These are phyloP conservation scores for Deilephila porcellus DNA, from an alignment of 2,888 invertebrate genomes.

Conservation along the genomic window DNA sequence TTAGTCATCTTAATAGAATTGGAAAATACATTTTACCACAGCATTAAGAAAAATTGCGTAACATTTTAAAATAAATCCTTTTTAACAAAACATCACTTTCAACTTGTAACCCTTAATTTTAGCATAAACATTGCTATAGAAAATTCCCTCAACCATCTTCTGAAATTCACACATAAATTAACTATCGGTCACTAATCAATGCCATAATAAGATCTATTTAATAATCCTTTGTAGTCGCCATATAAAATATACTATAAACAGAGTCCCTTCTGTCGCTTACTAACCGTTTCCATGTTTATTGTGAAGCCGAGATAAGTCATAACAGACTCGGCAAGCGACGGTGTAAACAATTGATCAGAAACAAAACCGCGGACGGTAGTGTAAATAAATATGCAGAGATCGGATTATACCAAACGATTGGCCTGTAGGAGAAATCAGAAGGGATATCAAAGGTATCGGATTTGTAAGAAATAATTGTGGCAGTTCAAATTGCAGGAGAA, in stretches of 20 bases:
- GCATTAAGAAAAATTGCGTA: too few species aligned
- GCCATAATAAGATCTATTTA: not conserved
- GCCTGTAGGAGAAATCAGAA: not conserved
- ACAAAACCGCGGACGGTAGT: not conserved
- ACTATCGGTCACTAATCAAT: not conserved
- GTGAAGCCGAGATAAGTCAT: constrained; percentile 18
- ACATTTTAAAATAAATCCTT: too few species aligned
- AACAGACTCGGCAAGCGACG: not conserved
- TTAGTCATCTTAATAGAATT: too few species aligned
- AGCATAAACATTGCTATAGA: too few species aligned
- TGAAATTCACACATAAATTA: not conserved
- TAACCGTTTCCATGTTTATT: constrained; percentile 18
- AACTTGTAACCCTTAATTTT: too few species aligned
- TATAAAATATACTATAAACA: constrained; percentile 17
- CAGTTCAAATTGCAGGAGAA: too few species aligned
- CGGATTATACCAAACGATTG: not conserved
- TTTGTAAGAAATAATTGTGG: not conserved
- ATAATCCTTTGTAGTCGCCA: constrained; percentile 15
- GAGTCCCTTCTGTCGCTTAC: constrained; percentile 11
- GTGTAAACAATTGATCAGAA: constrained; percentile 15
- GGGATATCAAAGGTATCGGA: not conserved
- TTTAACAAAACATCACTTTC: too few species aligned
- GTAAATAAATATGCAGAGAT: constrained; percentile 7
- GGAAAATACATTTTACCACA: too few species aligned
- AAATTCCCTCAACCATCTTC: not conserved